phyloP scores from a whole-genome alignment of 2,888 invertebrate species.

The Drosophila macrospina region DNA sequence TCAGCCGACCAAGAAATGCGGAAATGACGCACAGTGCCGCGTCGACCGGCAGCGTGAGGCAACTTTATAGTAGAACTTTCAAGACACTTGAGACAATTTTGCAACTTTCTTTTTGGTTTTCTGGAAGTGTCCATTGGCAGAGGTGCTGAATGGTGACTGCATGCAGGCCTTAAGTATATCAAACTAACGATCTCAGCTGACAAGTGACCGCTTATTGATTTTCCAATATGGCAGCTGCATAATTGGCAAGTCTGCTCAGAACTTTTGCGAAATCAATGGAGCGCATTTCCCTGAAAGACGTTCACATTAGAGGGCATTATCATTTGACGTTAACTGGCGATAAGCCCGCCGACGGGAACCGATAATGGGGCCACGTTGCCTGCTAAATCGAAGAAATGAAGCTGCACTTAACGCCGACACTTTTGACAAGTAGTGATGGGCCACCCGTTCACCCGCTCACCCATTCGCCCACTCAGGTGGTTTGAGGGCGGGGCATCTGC shows the following conservation, averaged over 20 bases:
- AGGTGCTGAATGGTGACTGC: conserved; percentile 13
- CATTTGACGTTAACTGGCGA: conserved; percentile 65
- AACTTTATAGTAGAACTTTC: conserved; percentile 61
- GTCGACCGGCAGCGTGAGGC: conserved; percentile 38
- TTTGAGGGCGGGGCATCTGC: conserved; percentile 16
- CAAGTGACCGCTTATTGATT: conserved; percentile 63
- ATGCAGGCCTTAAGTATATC: conserved; percentile 38
- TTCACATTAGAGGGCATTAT: conserved; percentile 52
- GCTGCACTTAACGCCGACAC: conserved; percentile 75
- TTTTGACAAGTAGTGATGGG: conserved; percentile 61
- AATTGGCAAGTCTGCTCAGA: conserved; percentile 54
- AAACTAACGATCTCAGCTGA: conserved; percentile 65
- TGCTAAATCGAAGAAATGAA: conserved; percentile 75
- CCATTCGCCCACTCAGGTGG: conserved; percentile 11
- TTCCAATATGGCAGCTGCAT: conserved; percentile 67
- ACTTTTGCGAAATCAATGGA: conserved; percentile 63
- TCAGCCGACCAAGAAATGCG: conserved; percentile 67
- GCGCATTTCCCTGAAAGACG: conserved; percentile 40
- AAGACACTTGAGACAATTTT: conserved; percentile 82
- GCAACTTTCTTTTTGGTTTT: conserved; percentile 69
- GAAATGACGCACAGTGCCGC: conserved; percentile 58
- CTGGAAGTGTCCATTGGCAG: conserved; percentile 39
- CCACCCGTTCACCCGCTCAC: conserved; percentile 1
- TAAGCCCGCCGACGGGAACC: conserved; percentile 53
- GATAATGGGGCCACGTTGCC: conserved; percentile 55